A percentile compares a stretch with the other conserved stretches of the same genome.
Evolutionary conservation across 2,113 vertebrate species (phyloP).

Genomic region (Anhinga anhinga): DNA sequence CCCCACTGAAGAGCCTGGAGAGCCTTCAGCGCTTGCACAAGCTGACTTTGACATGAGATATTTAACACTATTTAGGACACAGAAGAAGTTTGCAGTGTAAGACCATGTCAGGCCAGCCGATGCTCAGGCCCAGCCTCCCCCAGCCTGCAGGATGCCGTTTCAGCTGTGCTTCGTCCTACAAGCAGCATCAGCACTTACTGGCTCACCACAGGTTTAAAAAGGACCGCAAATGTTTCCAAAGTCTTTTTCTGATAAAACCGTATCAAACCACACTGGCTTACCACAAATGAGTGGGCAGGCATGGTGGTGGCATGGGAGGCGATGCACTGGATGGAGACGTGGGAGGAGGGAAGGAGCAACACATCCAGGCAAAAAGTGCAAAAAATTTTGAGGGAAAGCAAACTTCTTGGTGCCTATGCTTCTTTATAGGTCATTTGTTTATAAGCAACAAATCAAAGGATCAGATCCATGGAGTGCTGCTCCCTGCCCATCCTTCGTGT

Average conservation of each 20-base stretch:
- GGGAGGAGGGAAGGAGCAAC: neutral
- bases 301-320: rapidly evolving
- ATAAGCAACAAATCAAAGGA: neutral
- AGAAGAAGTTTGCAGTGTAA: neutral
- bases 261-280: neutral
- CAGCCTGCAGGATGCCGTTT: neutral
- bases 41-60: neutral
- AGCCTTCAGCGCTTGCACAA: neutral
- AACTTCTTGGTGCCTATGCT: neutral
- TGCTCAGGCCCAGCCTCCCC: neutral
- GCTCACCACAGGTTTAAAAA: neutral
- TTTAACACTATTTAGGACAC: neutral
- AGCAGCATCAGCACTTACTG: neutral
- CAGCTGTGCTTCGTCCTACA: neutral
- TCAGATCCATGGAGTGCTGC: rapidly evolving
- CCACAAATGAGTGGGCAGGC: neutral
- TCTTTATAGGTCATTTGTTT: neutral
- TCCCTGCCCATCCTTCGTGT: neutral
- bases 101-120: rapidly evolving
- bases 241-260: neutral
- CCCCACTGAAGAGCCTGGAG: neutral
- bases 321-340: rapidly evolving
- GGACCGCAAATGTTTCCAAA: neutral
- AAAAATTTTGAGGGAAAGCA: neutral
- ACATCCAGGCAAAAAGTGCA: neutral